phyloP scores from a whole-genome alignment of 2,797 vertebrate genomes.

The Anabacerthia variegaticeps region DNA sequence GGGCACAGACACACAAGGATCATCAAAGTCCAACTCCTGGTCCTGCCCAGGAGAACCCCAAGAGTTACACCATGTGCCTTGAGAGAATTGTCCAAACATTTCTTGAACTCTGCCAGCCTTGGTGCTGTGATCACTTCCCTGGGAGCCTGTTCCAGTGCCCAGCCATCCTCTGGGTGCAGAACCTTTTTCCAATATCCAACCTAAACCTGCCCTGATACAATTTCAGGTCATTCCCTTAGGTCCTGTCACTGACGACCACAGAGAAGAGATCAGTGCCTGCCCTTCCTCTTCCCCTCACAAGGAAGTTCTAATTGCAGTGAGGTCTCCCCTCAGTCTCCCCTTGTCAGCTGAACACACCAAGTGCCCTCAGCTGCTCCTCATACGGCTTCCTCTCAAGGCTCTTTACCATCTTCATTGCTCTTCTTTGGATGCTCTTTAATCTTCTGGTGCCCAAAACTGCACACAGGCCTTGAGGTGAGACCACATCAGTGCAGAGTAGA shows the following conservation, averaged over 20 bases:
- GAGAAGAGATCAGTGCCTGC: neutral
- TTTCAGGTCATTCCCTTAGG: neutral
- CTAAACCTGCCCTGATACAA: neutral
- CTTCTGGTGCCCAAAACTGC: neutral
- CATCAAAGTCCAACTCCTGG: neutral
- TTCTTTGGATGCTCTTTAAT: neutral
- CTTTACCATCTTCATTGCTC: neutral
- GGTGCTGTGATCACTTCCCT: neutral
- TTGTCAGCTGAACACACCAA: neutral
- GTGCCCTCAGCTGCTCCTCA: neutral
- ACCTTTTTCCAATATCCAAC: neutral
- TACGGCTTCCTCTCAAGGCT: neutral
- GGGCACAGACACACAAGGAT: neutral
- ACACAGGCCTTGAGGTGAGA: neutral
- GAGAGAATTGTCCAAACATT: neutral
- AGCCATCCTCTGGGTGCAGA: neutral
- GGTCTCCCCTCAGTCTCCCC: too few relatives aligned
- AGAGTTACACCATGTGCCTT: neutral
- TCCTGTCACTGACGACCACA: neutral
- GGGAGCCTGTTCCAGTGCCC: neutral
- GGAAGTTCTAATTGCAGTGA: neutral
- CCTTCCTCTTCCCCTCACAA: neutral
- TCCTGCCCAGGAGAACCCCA: neutral
- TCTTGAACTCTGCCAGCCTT: neutral
- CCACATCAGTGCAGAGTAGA: neutral